These are phyloP conservation scores for Pyxicephalus adspersus DNA, from an alignment of 2,113 vertebrate genomes.

Conservation along the genomic window DNA sequence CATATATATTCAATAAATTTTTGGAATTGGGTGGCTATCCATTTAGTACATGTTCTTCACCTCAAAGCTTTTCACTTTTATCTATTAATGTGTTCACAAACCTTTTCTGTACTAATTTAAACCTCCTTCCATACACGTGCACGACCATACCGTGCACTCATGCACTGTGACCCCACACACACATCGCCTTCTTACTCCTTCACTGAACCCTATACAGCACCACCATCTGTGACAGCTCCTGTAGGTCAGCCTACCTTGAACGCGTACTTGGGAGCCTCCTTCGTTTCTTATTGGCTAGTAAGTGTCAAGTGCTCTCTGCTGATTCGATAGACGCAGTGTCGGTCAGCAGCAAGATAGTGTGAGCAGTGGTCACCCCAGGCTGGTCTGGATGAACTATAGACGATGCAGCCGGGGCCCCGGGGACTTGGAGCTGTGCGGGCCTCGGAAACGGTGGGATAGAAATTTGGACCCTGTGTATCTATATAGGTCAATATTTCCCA, in stretches of 20 bases:
- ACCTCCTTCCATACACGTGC: no score
- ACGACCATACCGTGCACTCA: no score
- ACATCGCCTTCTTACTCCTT: not conserved
- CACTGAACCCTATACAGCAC: slow-evolving; percentile 17
- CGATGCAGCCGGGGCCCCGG: slow-evolving; percentile 52
- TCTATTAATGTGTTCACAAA: no score
- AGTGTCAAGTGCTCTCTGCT: slow-evolving; percentile 3
- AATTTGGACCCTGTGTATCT: not conserved
- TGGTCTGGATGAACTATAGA: slow-evolving; percentile 51
- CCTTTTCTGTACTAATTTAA: no score
- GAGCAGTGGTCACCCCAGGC: slow-evolving; percentile 62
- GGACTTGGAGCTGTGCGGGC: slow-evolving; percentile 61
- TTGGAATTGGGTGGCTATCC: no score
- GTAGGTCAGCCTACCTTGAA: slow-evolving; percentile 68
- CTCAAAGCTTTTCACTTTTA: no score
- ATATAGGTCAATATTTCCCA: slow-evolving; percentile 2
- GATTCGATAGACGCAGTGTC: slow-evolving; percentile 46
- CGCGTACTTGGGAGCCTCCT: slow-evolving; percentile 38
- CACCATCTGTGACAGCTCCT: slow-evolving; percentile 59
- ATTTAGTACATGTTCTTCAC: no score
- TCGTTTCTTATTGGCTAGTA: slow-evolving; percentile 56
- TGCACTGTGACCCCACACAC: not conserved
- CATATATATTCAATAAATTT: no score
- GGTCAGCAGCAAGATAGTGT: slow-evolving; percentile 62
- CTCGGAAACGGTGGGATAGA: slow-evolving; percentile 4